Evolutionary conservation across 2,888 invertebrate species (phyloP).

Genomic region (Onchidella celtica): DNA sequence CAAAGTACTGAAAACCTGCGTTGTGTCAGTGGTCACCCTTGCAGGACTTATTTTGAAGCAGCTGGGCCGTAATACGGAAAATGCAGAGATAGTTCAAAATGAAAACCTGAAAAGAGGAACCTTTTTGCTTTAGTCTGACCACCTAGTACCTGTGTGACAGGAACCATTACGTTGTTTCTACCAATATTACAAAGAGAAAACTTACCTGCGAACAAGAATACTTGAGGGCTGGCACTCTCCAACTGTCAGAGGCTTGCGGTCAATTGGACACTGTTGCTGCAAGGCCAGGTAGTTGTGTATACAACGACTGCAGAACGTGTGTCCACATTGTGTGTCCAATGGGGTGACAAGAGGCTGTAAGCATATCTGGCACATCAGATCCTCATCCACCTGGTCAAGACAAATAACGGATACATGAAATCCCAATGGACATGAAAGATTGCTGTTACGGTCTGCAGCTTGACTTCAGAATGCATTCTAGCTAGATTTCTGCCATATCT

Average conservation of each 20-base stretch:
- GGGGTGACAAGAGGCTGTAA: slow-evolving; percentile 81
- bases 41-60: too few species aligned
- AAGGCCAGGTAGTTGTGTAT: slow-evolving; percentile 77
- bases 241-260: slow-evolving; percentile 77
- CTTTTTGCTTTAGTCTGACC: too few species aligned
- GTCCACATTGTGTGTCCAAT: slow-evolving; percentile 79
- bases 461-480: too few species aligned
- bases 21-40: too few species aligned
- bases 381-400: slow-evolving; percentile 76
- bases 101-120: too few species aligned
- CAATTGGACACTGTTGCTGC: slow-evolving; percentile 80
- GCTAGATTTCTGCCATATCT: too few species aligned
- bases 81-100: too few species aligned
- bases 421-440: background rate
- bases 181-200: slow-evolving; percentile 4
- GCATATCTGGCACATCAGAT: slow-evolving; percentile 81
- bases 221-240: slow-evolving; percentile 79
- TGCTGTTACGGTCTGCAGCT: background rate
- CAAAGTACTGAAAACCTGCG: too few species aligned
- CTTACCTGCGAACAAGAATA: slow-evolving; percentile 80
- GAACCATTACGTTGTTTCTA: too few species aligned
- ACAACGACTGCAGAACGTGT: slow-evolving; percentile 78
- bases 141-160: too few species aligned
- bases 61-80: too few species aligned
- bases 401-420: background rate